phyloP scores from a whole-genome alignment of 2,797 vertebrate species.

The Spea hammondii region DNA sequence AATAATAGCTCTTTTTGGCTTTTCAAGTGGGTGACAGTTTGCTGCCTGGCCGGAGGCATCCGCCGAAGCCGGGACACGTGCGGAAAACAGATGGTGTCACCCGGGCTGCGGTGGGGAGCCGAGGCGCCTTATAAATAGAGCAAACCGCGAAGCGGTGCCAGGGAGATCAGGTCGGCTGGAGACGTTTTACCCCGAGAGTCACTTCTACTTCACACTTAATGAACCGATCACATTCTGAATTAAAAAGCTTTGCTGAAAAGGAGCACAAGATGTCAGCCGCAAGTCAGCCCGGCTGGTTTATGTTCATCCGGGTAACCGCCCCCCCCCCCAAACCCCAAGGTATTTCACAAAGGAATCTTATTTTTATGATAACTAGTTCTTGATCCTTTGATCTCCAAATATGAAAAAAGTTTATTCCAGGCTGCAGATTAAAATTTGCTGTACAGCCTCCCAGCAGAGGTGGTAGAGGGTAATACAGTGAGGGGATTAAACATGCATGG shows the following conservation, averaged over 20 bases:
- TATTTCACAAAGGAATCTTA: no score
- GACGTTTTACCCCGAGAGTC: neutral
- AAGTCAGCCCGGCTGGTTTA: neutral
- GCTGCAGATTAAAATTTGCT: no score
- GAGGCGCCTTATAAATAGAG: neutral
- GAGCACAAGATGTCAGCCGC: neutral
- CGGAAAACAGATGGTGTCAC: constrained; percentile 18
- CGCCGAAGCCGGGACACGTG: neutral
- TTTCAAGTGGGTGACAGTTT: constrained; percentile 3
- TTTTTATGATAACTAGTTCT: no score
- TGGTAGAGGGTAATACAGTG: no score
- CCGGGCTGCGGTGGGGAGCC: neutral
- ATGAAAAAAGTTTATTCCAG: no score
- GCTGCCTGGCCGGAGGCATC: constrained; percentile 15
- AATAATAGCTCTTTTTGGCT: constrained; percentile 4
- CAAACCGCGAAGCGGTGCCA: neutral
- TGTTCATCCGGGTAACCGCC: neutral
- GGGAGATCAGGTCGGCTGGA: neutral
- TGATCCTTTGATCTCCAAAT: no score
- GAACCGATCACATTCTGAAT: neutral
- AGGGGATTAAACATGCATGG: no score
- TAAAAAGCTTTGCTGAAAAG: neutral
- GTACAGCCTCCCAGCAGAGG: no score
- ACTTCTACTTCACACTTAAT: neutral
- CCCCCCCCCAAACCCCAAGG: neutral